Evolutionary conservation across 2,797 vertebrate genomes (phyloP), one percentile per base, ranked within the genome.

Genomic region (Peromyscus aztecus): DNA sequence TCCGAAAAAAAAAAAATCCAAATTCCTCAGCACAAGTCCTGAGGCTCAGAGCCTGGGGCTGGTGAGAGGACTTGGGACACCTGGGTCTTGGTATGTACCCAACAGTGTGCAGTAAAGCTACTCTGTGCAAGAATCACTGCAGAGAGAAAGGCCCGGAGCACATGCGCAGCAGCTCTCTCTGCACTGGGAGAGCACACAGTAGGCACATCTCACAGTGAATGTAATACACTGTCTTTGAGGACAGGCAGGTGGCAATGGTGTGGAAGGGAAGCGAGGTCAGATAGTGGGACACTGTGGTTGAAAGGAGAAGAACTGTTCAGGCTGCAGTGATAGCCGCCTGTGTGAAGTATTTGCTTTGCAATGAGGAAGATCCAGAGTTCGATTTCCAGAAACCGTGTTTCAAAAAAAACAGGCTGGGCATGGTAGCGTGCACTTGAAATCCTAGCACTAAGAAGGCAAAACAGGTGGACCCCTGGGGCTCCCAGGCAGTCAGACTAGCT

Each of bases 21-120:
- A 0, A 87, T 71, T 93, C 81, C 27, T 95, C 67, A 97, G 46
- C 67, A 31, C 0, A 23, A 0, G 3, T 6, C n/a, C n/a, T 13
- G 40, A 91, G 71, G 61, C 76, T 96, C 69, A 89, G 95, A 93
- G 77, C 52, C 81, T 77, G 13, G 10, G 52, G 49, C 4, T 2
- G 3, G 67, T 59, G 71, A 88, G 59, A 49, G 0, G 1, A n/a
- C 82, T 89, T 65, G 57, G 94, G 12, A 84, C 82, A 84, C 82
- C 9, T 65, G 59, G 81, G 31, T 31, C 57, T 5, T 95, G 89
- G 92, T 14, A 31, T 1, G 14, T 3, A 19, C 65, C 82, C 65
- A 83, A 71, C 69, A 0, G 1, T 37, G 24, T 75, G 77, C 16
- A 0, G 2, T 0, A n/a, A 10, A 29, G 95, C 24, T 40, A 11